Conservation (phyloP, 2,888 invertebrate genomes). For the Eristalis arbustorum region DNA sequence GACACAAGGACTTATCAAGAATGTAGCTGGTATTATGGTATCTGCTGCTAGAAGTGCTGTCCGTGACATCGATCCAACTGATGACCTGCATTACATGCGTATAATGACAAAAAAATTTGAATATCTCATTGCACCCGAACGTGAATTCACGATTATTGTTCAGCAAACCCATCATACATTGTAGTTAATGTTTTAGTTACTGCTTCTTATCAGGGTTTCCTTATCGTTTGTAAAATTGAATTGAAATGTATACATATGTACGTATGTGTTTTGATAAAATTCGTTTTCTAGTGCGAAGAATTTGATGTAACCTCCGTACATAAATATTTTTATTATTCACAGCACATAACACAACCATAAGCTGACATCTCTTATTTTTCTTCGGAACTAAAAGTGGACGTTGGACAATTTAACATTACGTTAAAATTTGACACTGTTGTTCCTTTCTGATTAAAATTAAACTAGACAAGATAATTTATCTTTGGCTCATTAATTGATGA, state of each 20-base stretch:
- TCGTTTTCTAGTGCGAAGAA: too few species aligned
- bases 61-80: constrained; percentile 77
- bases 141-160: constrained; percentile 77
- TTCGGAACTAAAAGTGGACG: too few species aligned
- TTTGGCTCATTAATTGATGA: too few species aligned
- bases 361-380: too few species aligned
- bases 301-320: too few species aligned
- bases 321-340: too few species aligned
- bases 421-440: too few species aligned
- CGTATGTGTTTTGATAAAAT: too few species aligned
- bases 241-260: background rate
- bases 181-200: background rate
- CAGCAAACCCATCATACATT: constrained; percentile 60
- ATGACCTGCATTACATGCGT: constrained; percentile 76
- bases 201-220: background rate
- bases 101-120: constrained; percentile 77
- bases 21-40: constrained; percentile 74
- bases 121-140: constrained; percentile 76
- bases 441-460: too few species aligned
- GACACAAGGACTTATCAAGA: constrained; percentile 75
- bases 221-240: background rate
- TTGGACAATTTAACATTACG: too few species aligned
- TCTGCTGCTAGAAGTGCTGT: constrained; percentile 74
- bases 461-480: too few species aligned
- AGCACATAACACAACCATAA: too few species aligned